Conservation (phyloP, 2,797 vertebrate genomes). For the Karalla daura region DNA sequence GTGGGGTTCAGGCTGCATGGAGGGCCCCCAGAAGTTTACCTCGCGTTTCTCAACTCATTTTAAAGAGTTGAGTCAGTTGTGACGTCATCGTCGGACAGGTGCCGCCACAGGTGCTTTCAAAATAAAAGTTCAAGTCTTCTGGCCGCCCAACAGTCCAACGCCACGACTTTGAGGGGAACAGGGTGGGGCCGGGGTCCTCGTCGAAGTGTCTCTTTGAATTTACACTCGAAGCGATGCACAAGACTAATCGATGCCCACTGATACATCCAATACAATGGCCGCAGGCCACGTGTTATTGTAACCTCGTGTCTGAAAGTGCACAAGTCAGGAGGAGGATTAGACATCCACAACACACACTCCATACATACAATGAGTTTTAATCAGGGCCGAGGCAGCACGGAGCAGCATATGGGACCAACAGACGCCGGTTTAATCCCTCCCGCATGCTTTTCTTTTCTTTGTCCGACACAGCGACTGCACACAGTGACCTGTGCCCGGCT, state of each 20-base stretch:
- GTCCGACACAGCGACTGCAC: conserved; percentile 74
- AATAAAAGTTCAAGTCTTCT: not conserved
- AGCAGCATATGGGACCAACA: conserved; percentile 83
- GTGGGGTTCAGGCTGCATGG: conserved; percentile 36
- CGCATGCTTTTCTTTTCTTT: too few species aligned
- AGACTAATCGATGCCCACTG: conserved; percentile 21
- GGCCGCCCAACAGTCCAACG: too few species aligned
- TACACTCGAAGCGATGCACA: not conserved
- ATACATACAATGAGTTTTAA: conserved; percentile 83
- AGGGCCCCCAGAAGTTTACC: too few species aligned
- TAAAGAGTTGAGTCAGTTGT: too few species aligned
- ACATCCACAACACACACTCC: conserved; percentile 65
- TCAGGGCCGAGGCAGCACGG: conserved; percentile 75
- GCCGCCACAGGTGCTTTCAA: not conserved
- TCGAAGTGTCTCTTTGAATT: not conserved
- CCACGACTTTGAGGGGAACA: too few species aligned
- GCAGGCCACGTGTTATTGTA: conserved; percentile 62
- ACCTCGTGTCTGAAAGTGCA: conserved; percentile 73
- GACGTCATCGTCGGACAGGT: too few species aligned
- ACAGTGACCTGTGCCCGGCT: conserved; percentile 48
- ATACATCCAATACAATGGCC: conserved; percentile 48
- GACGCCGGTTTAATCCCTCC: conserved; percentile 81
- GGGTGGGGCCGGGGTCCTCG: not conserved
- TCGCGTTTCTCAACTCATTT: too few species aligned
- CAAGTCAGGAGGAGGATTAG: conserved; percentile 77